Base-by-base conservation (phyloP, 2,113 vertebrate species). In the Piliocolobus tephrosceles region DNA sequence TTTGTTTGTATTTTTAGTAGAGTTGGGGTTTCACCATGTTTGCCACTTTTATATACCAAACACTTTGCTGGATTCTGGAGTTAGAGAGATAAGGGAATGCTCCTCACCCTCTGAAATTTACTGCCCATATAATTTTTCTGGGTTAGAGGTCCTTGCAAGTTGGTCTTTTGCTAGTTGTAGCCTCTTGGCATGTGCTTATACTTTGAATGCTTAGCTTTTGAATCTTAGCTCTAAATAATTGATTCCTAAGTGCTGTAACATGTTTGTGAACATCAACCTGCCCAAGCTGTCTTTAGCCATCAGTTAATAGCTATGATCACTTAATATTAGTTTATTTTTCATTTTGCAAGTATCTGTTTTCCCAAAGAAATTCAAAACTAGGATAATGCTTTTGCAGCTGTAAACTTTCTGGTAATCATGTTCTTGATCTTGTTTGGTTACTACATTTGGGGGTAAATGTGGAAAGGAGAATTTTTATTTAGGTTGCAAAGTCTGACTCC, bases 161-260 rank as follows among this genome's bases (percentile, higher is more conserved):
- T 82, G 30, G 7, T 75, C n/a, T 10, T 93, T 94, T 86, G 20
- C 43, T 91, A 81, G 58, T 80, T 86, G 50, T 66, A 72, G 38
- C 27, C 5, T 90, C 38, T 81, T 40, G 45, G 2, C 12, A 52
- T 68, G 14, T 78, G 50, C 6, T 84, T 66, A 88, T 10, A 88
- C 11, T 89, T 85, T 61, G 18, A 94, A 89, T 89, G 84, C 23
- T 94, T 91, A 80, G 38, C 1, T 94, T 96, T 95, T 84, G 17
- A 57, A 23, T 89, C 55, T 96, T 72, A 72, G 4, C 35, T 95
- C 95, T 88, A 87, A 76, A 90, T 91, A 95, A 70, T 55, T 93
- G n/a, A 80, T 45, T 95, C 25, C 58, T 94, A 85, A 95, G 86
- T 94, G 96, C 45, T 96, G 13, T 81, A 94, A 90, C 57, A 20